These are phyloP conservation scores for Leptinotarsa haldemani DNA, from an alignment of 2,888 invertebrate species.

Conservation along the genomic window DNA sequence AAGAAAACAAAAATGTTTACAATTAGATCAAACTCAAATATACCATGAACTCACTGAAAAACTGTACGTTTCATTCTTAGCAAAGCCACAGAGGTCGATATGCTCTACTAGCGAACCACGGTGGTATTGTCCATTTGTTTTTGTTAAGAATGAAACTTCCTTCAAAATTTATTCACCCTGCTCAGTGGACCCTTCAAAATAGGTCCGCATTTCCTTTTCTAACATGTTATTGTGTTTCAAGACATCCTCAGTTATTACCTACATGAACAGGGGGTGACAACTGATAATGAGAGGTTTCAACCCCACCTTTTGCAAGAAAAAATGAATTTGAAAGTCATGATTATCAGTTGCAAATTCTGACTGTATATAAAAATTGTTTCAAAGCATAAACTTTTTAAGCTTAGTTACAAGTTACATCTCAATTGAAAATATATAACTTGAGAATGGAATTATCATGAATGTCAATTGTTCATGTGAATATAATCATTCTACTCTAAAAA, in stretches of 20 bases:
- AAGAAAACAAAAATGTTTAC: not conserved
- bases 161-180: slow-evolving; percentile 27
- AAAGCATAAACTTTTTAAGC: too few relatives aligned
- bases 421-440: too few relatives aligned
- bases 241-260: not conserved
- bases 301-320: too few relatives aligned
- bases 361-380: too few relatives aligned
- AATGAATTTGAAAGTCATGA: too few relatives aligned
- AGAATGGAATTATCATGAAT: too few relatives aligned
- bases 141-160: slow-evolving; percentile 5
- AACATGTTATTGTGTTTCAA: slow-evolving; percentile 1
- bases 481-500: too few relatives aligned
- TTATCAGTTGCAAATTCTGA: too few relatives aligned
- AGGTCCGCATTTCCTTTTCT: not conserved
- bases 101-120: slow-evolving; percentile 14
- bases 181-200: slow-evolving; percentile 5
- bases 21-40: not conserved
- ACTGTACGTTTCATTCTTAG: not conserved
- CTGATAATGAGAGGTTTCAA: not conserved
- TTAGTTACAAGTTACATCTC: too few relatives aligned
- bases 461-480: too few relatives aligned
- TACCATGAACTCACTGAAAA: not conserved
- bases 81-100: not conserved
- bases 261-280: not conserved
- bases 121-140: not conserved